phyloP scores from a whole-genome alignment of 2,888 invertebrate species.

The Melolontha melolontha region DNA sequence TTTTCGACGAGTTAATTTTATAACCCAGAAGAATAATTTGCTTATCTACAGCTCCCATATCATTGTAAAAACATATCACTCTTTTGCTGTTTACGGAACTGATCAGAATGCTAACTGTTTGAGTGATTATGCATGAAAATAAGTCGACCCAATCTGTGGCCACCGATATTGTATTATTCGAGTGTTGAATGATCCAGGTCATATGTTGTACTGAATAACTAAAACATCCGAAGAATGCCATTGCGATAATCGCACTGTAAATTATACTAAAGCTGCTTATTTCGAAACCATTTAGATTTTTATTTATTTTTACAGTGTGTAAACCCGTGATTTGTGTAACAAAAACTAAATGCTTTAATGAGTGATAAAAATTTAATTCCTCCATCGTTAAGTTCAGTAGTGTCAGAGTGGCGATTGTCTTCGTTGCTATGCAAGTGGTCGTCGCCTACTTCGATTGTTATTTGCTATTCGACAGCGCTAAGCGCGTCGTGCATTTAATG shows the following conservation, averaged over 20 bases:
- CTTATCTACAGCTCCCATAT: slow-evolving; percentile 25
- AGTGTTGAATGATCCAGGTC: slow-evolving; percentile 6
- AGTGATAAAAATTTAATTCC: slow-evolving; percentile 36
- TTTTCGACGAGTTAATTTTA: slow-evolving; percentile 3
- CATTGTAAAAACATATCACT: slow-evolving; percentile 30
- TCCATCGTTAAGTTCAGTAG: slow-evolving; percentile 27
- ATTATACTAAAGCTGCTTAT: slow-evolving; percentile 34
- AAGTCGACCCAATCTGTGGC: slow-evolving; percentile 46
- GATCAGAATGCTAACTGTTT: slow-evolving; percentile 40
- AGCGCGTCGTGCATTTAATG: no score
- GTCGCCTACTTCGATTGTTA: no score
- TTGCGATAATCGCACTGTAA: slow-evolving; percentile 31
- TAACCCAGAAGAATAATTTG: slow-evolving; percentile 24
- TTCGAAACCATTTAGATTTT: slow-evolving; percentile 12
- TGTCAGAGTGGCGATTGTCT: not conserved
- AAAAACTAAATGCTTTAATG: slow-evolving; percentile 38
- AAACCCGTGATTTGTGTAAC: slow-evolving; percentile 37
- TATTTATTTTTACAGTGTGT: slow-evolving; percentile 39
- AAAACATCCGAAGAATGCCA: slow-evolving; percentile 37
- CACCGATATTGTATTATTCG: slow-evolving; percentile 40
- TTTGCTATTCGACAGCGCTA: no score
- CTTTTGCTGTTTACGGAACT: slow-evolving; percentile 38
- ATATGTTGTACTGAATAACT: slow-evolving; percentile 27
- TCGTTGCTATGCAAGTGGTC: no score
- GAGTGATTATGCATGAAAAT: slow-evolving; percentile 42